Percentiles rank a stretch among this genome's conserved stretches.
These are phyloP conservation scores for Nicator chloris DNA, from an alignment of 2,113 vertebrate genomes.

Conservation along the genomic window DNA sequence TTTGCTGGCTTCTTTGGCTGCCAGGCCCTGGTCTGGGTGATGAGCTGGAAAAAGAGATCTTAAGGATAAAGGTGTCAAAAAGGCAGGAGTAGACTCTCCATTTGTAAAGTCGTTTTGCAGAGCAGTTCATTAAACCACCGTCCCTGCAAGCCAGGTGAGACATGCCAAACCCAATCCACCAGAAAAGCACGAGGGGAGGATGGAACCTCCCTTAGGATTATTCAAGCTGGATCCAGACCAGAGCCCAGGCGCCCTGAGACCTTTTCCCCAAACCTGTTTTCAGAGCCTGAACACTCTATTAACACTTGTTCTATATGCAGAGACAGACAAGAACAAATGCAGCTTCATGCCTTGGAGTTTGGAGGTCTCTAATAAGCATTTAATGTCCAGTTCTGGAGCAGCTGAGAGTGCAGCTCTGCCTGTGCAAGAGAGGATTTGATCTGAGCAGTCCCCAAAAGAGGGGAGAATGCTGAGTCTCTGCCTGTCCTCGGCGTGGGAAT, in stretches of 20 bases:
- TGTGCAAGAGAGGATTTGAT: background rate
- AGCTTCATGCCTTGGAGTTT: background rate
- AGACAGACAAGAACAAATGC: slow-evolving; percentile 18
- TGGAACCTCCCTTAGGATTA: background rate
- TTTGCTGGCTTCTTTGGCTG: background rate
- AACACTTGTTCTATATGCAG: background rate
- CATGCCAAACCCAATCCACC: background rate
- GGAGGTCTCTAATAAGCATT: background rate
- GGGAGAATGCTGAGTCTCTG: background rate
- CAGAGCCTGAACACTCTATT: background rate
- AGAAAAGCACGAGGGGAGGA: background rate
- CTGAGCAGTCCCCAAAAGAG: background rate
- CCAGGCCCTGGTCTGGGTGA: background rate
- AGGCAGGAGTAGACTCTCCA: background rate
- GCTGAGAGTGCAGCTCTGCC: background rate
- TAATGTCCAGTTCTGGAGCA: background rate
- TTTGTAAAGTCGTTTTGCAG: background rate
- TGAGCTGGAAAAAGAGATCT: slow-evolving; percentile 17
- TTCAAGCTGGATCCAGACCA: background rate
- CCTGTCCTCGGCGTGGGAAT: slow-evolving; percentile 23
- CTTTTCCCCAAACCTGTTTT: slow-evolving; percentile 12
- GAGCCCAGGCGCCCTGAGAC: background rate
- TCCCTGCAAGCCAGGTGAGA: background rate
- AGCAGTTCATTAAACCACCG: background rate
- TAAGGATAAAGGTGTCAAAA: background rate